Evolutionary conservation across 2,113 vertebrate genomes (phyloP).

Genomic region (Mionectes macconnelli): DNA sequence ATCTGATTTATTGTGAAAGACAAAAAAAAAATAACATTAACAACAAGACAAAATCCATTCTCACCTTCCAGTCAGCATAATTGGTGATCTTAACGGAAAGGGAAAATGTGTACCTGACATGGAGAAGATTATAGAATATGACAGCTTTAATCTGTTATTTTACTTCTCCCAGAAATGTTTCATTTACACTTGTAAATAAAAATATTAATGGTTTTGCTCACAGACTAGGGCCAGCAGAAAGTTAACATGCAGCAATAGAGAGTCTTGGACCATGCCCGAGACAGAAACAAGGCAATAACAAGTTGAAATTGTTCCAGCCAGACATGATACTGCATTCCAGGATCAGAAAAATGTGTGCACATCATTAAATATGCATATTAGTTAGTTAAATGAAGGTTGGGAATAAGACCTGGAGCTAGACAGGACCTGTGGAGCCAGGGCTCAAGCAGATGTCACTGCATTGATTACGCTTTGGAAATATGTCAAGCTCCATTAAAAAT

Average conservation of each 20-base stretch:
- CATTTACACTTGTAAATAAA: constrained; percentile 34
- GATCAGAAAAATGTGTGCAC: background rate
- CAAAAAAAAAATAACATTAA: background rate
- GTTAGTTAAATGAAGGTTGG: constrained; percentile 11
- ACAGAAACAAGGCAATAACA: background rate
- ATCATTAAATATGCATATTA: constrained; percentile 31
- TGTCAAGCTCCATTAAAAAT: constrained; percentile 43
- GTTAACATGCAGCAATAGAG: background rate
- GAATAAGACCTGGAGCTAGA: constrained; percentile 19
- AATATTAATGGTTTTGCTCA: background rate
- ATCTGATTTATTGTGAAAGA: background rate
- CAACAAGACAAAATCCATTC: constrained; percentile 31
- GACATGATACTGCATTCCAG: background rate
- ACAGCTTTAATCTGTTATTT: constrained; percentile 17
- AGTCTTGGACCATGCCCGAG: background rate
- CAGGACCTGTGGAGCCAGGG: background rate
- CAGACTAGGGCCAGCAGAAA: background rate
- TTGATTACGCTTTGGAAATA: constrained; percentile 34
- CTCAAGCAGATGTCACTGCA: constrained; percentile 34
- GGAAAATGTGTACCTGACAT: background rate
- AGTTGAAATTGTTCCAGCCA: background rate
- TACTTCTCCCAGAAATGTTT: constrained; percentile 24
- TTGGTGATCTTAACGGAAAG: constrained; percentile 13
- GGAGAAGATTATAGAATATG: background rate
- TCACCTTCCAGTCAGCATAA: constrained; percentile 29